phyloP scores from a whole-genome alignment of 53 echinoderm and acorn worm species.

The Temnopleurus reevesii region DNA sequence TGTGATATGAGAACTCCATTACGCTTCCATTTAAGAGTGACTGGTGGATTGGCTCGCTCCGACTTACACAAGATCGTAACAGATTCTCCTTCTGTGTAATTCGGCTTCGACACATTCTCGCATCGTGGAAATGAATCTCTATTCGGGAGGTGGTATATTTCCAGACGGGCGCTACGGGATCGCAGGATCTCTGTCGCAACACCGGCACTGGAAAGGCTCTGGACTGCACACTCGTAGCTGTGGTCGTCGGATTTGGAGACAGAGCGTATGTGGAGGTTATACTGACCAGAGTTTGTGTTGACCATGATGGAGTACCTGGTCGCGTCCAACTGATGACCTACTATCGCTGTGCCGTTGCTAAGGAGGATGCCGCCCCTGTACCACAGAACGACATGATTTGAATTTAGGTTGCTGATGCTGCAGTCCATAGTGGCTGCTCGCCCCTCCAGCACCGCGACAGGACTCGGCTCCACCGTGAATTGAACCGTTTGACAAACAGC shows the following conservation, averaged over 20 bases:
- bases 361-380: slow-evolving; percentile 57
- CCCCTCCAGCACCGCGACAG: slow-evolving; percentile 63
- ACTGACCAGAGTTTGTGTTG: slow-evolving; percentile 64
- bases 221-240: slow-evolving; percentile 68
- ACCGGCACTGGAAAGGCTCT: background rate
- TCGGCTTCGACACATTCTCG: slow-evolving; percentile 62
- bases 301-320: slow-evolving; percentile 58
- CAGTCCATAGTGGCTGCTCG: slow-evolving; percentile 73
- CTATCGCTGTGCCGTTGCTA: slow-evolving; percentile 57
- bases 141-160: slow-evolving; percentile 81
- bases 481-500: background rate
- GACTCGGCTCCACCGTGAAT: slow-evolving; percentile 51
- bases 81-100: slow-evolving; percentile 67
- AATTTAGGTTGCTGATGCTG: slow-evolving; percentile 57
- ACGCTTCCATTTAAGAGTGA: slow-evolving; percentile 75
- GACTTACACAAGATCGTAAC: slow-evolving; percentile 79
- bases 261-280: slow-evolving; percentile 74
- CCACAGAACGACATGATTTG: slow-evolving; percentile 72
- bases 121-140: slow-evolving; percentile 70
- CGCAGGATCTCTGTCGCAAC: background rate
- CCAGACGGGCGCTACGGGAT: slow-evolving; percentile 67
- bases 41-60: slow-evolving; percentile 86
- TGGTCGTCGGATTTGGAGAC: slow-evolving; percentile 72
- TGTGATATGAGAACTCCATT: slow-evolving; percentile 43
- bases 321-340: slow-evolving; percentile 39